These are phyloP conservation scores for Dendrocincla tyrannina DNA, from an alignment of 2,797 vertebrate species.

Conservation along the genomic window DNA sequence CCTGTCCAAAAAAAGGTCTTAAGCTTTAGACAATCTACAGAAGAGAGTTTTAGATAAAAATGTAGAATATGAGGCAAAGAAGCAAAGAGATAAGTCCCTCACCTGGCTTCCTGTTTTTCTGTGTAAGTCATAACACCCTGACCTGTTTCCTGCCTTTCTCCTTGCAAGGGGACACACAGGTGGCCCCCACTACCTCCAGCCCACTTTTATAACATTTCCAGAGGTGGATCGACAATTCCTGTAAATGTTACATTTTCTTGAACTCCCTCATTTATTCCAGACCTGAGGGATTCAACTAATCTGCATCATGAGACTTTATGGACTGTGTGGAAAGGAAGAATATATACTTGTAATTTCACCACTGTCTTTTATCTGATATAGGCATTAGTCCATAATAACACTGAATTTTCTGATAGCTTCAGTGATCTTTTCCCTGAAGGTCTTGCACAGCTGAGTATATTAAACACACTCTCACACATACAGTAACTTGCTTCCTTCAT, in stretches of 20 bases:
- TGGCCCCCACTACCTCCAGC: background rate
- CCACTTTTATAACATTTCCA: background rate
- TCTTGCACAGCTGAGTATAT: constrained; percentile 36
- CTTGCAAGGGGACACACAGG: background rate
- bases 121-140: background rate
- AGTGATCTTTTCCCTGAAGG: constrained; percentile 38
- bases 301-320: background rate
- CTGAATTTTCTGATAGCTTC: constrained; percentile 43
- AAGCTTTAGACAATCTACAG: background rate
- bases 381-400: constrained; percentile 36
- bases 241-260: background rate
- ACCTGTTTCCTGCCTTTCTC: background rate
- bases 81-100: background rate
- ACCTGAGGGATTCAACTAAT: background rate
- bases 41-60: background rate
- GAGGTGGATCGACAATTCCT: background rate
- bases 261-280: background rate
- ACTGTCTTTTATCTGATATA: background rate
- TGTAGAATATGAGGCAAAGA: background rate
- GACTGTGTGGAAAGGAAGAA: background rate
- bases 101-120: background rate
- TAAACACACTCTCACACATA: constrained; percentile 48
- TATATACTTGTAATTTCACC: constrained; percentile 18
- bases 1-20: background rate
- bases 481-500: constrained; percentile 28